A percentile compares a stretch with the other conserved stretches of the same genome.
Conservation (phyloP, 2,113 vertebrate species). For the Nematolebias whitei region DNA sequence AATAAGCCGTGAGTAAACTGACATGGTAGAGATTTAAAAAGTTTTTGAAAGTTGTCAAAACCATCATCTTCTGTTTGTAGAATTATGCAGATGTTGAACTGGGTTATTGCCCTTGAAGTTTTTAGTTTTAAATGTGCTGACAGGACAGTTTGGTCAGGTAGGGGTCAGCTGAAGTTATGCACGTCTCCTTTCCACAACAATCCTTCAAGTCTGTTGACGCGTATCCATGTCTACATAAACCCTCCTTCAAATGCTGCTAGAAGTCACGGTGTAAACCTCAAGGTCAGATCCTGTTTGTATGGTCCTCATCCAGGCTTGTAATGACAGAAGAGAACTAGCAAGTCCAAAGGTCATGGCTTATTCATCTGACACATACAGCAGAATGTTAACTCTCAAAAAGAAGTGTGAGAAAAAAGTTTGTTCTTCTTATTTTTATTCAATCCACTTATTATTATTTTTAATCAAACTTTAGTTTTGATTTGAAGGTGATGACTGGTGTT, state of each 20-base stretch:
- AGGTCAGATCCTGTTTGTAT: conserved; percentile 32
- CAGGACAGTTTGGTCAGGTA: conserved; percentile 5
- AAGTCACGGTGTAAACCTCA: conserved; percentile 33
- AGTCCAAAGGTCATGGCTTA: background rate
- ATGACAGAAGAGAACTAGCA: conserved; percentile 3
- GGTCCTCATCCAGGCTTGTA: background rate
- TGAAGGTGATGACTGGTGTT: conserved; percentile 22
- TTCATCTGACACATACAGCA: background rate
- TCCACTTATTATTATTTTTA: conserved; percentile 18
- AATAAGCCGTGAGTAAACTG: conserved; percentile 8
- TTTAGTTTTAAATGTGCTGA: background rate
- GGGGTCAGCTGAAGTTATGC: conserved; percentile 13
- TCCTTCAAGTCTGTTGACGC: conserved; percentile 31
- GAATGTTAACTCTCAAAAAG: background rate
- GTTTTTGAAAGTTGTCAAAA: background rate
- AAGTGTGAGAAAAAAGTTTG: background rate
- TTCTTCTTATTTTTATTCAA: conserved; percentile 25
- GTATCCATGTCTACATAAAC: background rate
- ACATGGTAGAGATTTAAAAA: background rate
- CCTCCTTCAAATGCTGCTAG: conserved; percentile 11
- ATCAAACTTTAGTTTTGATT: conserved; percentile 23
- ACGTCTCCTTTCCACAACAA: conserved; percentile 7
- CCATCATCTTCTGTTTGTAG: background rate
- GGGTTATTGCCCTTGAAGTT: conserved; percentile 7
- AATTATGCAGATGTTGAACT: background rate